Conservation (phyloP, 1,140 invertebrate species). For the Lepidostoma basale region DNA sequence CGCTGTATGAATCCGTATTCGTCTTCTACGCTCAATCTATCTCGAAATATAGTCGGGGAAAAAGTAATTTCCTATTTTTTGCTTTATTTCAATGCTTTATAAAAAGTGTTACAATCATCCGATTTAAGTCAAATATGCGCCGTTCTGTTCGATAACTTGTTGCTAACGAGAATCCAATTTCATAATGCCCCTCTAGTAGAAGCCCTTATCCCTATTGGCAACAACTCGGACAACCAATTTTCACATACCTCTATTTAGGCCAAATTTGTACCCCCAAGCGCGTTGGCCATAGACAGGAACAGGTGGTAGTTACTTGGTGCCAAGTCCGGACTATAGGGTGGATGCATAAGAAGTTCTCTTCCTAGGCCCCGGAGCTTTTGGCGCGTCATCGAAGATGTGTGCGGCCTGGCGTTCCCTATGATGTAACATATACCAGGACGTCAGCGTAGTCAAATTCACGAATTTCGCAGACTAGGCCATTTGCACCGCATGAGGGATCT, state of each 20-base stretch:
- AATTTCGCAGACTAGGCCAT: no score
- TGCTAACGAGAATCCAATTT: not conserved
- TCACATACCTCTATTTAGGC: not conserved
- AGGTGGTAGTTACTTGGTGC: not conserved
- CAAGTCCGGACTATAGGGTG: not conserved
- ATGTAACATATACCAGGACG: no score
- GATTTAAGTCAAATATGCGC: slow-evolving; percentile 4
- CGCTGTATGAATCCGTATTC: no score
- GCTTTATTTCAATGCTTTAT: slow-evolving; percentile 8
- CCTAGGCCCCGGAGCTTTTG: not conserved
- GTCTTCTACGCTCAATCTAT: no score
- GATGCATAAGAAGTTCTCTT: not conserved
- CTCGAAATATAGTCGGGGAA: no score
- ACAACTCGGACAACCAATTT: slow-evolving; percentile 7
- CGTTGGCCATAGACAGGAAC: not conserved
- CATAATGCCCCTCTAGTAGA: slow-evolving; percentile 2
- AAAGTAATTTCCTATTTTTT: slow-evolving; percentile 2
- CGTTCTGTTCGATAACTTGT: slow-evolving; percentile 17
- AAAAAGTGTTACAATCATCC: slow-evolving; percentile 7
- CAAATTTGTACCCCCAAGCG: not conserved
- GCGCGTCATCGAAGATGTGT: slow-evolving; percentile 3
- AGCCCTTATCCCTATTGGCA: slow-evolving; percentile 8
- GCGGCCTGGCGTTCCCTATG: slow-evolving; percentile 10
- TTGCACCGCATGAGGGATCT: no score
- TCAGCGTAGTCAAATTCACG: no score